Base-by-base conservation (phyloP, 2,797 vertebrate species). In the Accipiter badius region DNA sequence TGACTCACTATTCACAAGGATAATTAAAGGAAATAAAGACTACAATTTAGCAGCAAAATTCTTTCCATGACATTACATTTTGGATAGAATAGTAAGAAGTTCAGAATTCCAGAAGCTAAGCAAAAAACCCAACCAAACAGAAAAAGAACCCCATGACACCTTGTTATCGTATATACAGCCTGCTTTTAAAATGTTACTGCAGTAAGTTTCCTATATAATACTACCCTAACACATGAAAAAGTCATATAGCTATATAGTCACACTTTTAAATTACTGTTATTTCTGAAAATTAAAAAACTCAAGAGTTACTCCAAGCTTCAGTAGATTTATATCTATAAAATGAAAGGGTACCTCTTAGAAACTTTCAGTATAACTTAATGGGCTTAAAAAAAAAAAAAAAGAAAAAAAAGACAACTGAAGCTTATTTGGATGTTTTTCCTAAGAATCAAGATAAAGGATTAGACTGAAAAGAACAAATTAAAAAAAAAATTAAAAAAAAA, bases 1-100 rank as follows among this genome's bases (percentile, higher is more conserved):
- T 70, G 35, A 79, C 70, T 78, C 74, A n/a, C 1, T 79, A 90
- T 37, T 79, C 63, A 81, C 26, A 62, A 55, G 70, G 66, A 73
- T 76, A 95, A 93, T 77, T n/a, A 54, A 54, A 88, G 66, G 50
- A 89, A 94, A 90, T 46, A 55, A 84, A 94, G 61, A n/a, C 47
- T 67, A 16, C 13, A 66, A 57, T 40, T 92, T 66, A 72, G 54
- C 63, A 94, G 66, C 31, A 87, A 59, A 94, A 90, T 82, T 80
- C 49, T 49, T 95, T 76, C 46, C 29, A 28, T 71, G 47, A 82
- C 39, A 70, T 46, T 70, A 39, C 4, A 47, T 77, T 82, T 87
- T 50, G 20, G 40, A 31, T 82, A 24, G 44, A 67, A 84, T 8
- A 87, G 54, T 28, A 77, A 72, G 7, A 66, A 62, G 22, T 29